A percentile compares a stretch with the other conserved stretches of the same genome.
Conservation (phyloP, 2,113 vertebrate genomes). For the Oryzias melastigma region DNA sequence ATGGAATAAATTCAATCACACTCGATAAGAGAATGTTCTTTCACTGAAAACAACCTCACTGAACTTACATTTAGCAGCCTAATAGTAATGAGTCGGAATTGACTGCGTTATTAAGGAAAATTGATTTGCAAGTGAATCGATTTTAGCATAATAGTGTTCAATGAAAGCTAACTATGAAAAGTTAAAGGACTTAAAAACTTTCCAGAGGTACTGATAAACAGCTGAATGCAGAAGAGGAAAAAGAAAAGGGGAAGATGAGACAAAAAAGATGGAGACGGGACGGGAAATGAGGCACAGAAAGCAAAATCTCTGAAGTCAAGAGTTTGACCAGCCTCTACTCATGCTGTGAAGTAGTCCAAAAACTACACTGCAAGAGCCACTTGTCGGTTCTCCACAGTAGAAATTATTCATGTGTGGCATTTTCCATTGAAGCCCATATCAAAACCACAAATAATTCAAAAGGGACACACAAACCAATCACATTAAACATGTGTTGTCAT, state of each 20-base stretch:
- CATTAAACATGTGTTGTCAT: conserved; percentile 9
- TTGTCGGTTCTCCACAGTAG: conserved; percentile 24
- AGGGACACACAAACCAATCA: neutral
- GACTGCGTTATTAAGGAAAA: too few species aligned
- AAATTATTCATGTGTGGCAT: conserved; percentile 52
- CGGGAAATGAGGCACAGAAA: neutral
- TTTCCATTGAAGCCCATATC: conserved; percentile 9
- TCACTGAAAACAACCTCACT: too few species aligned
- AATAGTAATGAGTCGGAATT: too few species aligned
- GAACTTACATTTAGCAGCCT: too few species aligned
- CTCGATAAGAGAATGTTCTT: too few species aligned
- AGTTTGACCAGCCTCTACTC: too few species aligned
- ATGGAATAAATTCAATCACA: too few species aligned
- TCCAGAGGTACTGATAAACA: neutral
- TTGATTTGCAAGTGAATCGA: too few species aligned
- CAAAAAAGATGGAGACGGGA: neutral
- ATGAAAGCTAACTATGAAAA: too few species aligned
- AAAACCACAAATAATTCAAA: conserved; percentile 15
- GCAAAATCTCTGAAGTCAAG: neutral
- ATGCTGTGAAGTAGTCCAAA: too few species aligned
- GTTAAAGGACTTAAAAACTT: neutral
- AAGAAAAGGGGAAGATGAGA: neutral
- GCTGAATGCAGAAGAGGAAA: neutral
- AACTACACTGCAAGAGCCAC: too few species aligned
- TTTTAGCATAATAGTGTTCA: too few species aligned